A percentile compares a stretch with the other conserved stretches of the same genome.
These are phyloP conservation scores for Limnothrissa miodon DNA, from an alignment of 2,113 vertebrate species.

Conservation along the genomic window DNA sequence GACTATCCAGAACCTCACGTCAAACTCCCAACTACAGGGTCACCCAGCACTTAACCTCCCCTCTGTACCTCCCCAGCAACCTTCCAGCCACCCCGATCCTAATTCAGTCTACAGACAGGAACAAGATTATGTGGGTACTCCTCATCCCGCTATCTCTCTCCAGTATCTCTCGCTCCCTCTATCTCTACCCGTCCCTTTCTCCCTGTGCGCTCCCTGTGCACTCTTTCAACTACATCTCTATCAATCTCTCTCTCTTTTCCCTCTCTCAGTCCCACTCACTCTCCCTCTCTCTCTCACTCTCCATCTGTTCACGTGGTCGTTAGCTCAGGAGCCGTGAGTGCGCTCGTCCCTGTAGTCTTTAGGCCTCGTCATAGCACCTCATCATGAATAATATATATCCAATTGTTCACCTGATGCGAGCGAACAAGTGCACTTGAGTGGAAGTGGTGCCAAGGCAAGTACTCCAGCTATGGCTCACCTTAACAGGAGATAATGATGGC, in stretches of 20 bases:
- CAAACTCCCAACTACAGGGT: not conserved
- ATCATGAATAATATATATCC: constrained; percentile 9
- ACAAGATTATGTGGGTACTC: not conserved
- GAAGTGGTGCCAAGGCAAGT: not conserved
- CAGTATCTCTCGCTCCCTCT: not conserved
- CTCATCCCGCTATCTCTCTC: not conserved
- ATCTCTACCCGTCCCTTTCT: not conserved
- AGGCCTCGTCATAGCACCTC: not conserved
- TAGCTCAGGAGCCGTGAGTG: not conserved
- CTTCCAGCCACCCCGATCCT: not conserved
- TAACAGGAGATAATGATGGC: not conserved
- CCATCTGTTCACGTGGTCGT: constrained; percentile 1
- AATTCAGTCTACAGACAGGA: not conserved
- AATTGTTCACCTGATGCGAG: not conserved
- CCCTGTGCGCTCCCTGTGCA: not conserved
- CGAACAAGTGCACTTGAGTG: not conserved
- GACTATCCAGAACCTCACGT: not conserved
- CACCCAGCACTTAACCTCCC: not conserved
- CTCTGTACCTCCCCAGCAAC: not conserved
- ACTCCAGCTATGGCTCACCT: not conserved
- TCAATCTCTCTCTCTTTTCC: not conserved
- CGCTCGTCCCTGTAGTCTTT: not conserved
- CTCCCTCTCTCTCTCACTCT: not conserved
- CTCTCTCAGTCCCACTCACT: not conserved
- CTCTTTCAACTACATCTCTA: not conserved